These are phyloP conservation scores for Drosophila ambigua DNA, from an alignment of 1,140 invertebrate species.

Conservation along the genomic window DNA sequence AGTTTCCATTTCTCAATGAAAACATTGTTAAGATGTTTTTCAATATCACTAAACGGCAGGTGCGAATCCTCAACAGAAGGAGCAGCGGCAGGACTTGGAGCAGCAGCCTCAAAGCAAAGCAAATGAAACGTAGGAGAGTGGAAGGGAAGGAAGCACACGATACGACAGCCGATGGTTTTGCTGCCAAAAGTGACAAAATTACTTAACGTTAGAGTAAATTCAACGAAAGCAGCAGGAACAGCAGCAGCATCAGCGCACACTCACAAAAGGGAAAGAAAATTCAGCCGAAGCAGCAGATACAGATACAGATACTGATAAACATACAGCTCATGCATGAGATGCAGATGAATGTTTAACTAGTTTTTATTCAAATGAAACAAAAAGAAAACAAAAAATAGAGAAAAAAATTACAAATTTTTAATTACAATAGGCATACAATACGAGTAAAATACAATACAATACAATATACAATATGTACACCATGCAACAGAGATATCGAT, in stretches of 20 bases:
- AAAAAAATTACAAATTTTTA: constrained; percentile 52
- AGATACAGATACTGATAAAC: constrained; percentile 31
- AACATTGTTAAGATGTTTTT: constrained; percentile 79
- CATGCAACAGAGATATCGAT: constrained; percentile 22
- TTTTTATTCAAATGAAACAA: constrained; percentile 47
- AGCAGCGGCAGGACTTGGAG: constrained; percentile 43
- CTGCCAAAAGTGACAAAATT: constrained; percentile 65
- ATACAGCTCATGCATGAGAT: constrained; percentile 61
- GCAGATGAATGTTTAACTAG: constrained; percentile 61
- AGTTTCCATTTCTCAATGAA: constrained; percentile 55
- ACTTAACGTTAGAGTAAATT: constrained; percentile 65
- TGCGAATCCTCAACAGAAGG: constrained; percentile 51
- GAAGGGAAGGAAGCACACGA: constrained; percentile 12
- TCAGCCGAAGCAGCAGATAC: constrained; percentile 3
- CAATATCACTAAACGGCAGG: constrained; percentile 73
- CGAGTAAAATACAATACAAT: constrained; percentile 21
- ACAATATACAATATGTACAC: constrained; percentile 17
- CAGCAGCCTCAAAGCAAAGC: constrained; percentile 37
- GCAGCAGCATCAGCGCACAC: constrained; percentile 56
- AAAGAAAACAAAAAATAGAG: constrained; percentile 20
- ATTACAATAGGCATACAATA: constrained; percentile 63
- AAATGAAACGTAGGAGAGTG: constrained; percentile 65
- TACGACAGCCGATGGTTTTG: constrained; percentile 15
- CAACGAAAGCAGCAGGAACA: constrained; percentile 41
- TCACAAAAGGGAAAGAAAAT: constrained; percentile 12